Base-by-base conservation (phyloP, 2,797 vertebrate genomes). In the Macropodus opercularis region DNA sequence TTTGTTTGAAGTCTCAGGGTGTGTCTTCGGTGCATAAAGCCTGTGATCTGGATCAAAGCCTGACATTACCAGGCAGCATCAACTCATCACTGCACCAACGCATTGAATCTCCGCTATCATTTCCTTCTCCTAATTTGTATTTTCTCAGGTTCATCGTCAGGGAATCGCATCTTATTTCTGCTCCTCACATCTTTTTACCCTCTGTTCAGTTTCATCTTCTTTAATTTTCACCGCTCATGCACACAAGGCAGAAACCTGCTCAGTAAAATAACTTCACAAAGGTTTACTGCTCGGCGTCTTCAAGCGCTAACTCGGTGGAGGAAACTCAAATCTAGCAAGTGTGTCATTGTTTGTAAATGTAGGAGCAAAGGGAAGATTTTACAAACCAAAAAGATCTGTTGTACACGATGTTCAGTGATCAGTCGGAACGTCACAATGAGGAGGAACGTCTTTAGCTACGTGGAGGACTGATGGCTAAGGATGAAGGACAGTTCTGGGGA, bases 21-120 rank as follows among this genome's bases (percentile, higher is more conserved):
- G 27, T 24, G 40, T 34, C 44, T 57, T 52, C 34, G 41, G n/a
- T 17, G 17, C 23, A 23, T 41, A 6, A 15, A 35, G 5, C 19
- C 32, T 34, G 21, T 72, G 63, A 73, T 71, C 39, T 63, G 29
- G 64, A 80, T 83, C 50, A 77, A 77, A 80, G 67, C 24, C 29
- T 0, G 4, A 38, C 12, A 61, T 58, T 50, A 55, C 23, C 26
- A 1, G 10, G 62, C 44, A 26, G 43, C 40, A 41, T 67, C 39
- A 63, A 17, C 15, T 17, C 15, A 40, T 54, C 42, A 42, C 49
- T 71, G 29, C 3, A 5, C 18, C 23, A 43, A 52, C 56, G 55
- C 55, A 56, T 59, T 5, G 40, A 15, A n/a, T 38, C 43, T 47
- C n/a, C 17, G 29, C 11, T 5, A 9, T 26, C 6, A 46, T 68